Evolutionary conservation across 2,797 vertebrate species (phyloP), one percentile per base, ranked within the genome.

Genomic region (Falco novaeseelandiae): DNA sequence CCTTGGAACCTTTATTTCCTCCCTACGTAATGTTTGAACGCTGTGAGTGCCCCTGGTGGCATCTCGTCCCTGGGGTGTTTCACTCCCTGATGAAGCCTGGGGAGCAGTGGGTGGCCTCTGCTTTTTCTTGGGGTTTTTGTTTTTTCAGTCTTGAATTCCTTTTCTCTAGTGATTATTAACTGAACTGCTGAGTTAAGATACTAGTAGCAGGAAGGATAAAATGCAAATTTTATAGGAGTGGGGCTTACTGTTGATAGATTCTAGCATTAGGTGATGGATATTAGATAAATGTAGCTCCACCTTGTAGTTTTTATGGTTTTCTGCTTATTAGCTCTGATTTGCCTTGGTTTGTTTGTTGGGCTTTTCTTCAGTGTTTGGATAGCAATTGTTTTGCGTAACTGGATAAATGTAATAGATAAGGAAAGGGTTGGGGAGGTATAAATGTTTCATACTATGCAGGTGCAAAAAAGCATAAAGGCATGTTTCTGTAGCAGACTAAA

Each of bases 21-120:
- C 83, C 66, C 40, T n/a, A 1, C 48, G 69, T 49, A 29, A 52
- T 57, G 85, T 67, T 74, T 65, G 89, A 80, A 48, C 55, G 17
- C 57, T 81, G 61, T 10, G 86, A 74, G 97, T 89, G 98, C 98
- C 97, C 83, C 97, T 97, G 96, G 96, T 97, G 98, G 98, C 88
- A 69, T 49, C 54, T 21, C 3, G 8, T 19, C 72, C 30, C 19
- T 40, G 71, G 92, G 82, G 14, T 52, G 18, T 49, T 61, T 66
- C 6, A 3, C 19, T 66, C 57, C 48, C 57, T 32, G 1, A 23
- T 32, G 42, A 36, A 48, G 2, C 22, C 29, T 63, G 73, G 57
- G 63, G 17, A 36, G 27, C 42, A 61, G 5, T 19, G 54, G 0
- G 6, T n/a, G 26, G 5, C 27, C n/a, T 23, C 34, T 51, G 34